Evolutionary conservation across 2,113 vertebrate species (phyloP).

Genomic region (Eleginops maclovinus): DNA sequence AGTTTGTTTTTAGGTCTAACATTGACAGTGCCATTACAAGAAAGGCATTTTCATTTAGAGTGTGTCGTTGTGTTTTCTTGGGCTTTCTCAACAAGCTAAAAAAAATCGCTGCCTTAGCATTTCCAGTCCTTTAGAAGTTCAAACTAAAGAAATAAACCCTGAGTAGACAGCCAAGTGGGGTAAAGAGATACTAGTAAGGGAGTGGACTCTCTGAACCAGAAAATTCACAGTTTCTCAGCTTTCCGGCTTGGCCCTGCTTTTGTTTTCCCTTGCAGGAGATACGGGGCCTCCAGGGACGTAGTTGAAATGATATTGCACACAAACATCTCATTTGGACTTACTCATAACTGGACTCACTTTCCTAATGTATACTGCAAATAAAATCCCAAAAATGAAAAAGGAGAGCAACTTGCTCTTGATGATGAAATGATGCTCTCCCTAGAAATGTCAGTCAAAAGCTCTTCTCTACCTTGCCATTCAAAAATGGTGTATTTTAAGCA

Average conservation of each 20-base stretch:
- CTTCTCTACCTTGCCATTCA: slow-evolving; percentile 1
- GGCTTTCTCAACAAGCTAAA: neutral
- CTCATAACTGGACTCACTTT: neutral
- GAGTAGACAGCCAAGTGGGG: slow-evolving; percentile 9
- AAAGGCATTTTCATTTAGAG: too few relatives aligned
- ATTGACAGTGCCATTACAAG: too few relatives aligned
- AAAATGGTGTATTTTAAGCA: slow-evolving; percentile 35
- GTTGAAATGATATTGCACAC: neutral
- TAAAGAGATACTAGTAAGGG: neutral
- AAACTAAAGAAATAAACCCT: neutral
- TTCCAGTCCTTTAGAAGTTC: slow-evolving; percentile 47
- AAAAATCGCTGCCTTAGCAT: slow-evolving; percentile 22
- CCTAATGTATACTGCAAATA: neutral
- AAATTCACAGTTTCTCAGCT: slow-evolving; percentile 41
- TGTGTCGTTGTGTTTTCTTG: too few relatives aligned
- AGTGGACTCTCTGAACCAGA: slow-evolving; percentile 42
- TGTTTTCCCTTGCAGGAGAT: neutral
- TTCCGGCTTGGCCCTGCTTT: slow-evolving; percentile 3
- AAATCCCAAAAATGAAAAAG: slow-evolving; percentile 5
- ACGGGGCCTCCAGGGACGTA: neutral
- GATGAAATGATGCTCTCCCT: neutral
- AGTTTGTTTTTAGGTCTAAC: too few relatives aligned
- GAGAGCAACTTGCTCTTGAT: slow-evolving; percentile 1
- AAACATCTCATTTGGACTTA: neutral
- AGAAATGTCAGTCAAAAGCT: slow-evolving; percentile 3